Percentiles rank a stretch among this genome's conserved stretches.
Evolutionary conservation across 1,140 invertebrate species (phyloP).

Genomic region (Helicorthomorpha holstii): DNA sequence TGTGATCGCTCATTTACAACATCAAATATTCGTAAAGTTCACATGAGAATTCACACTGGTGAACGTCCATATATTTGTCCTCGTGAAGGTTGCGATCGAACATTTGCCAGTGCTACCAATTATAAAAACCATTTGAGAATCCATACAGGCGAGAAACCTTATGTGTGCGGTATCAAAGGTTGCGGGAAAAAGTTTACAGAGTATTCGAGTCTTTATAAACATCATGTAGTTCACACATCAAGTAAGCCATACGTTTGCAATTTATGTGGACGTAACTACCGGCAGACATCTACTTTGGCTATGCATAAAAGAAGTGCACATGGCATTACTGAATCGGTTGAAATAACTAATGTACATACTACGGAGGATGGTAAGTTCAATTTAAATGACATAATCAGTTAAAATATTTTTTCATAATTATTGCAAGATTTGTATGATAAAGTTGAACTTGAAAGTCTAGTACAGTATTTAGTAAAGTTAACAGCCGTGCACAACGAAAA

Average conservation of each 20-base stretch:
- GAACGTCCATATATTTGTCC: slow-evolving; percentile 32
- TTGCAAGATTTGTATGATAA: too few species aligned
- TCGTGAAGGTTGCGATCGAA: slow-evolving; percentile 24
- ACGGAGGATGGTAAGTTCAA: too few species aligned
- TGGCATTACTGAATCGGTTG: slow-evolving; percentile 17
- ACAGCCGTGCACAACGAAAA: too few species aligned
- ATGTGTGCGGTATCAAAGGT: slow-evolving; percentile 32
- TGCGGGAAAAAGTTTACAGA: slow-evolving; percentile 53
- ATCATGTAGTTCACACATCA: slow-evolving; percentile 46
- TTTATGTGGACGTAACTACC: slow-evolving; percentile 38
- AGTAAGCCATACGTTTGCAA: slow-evolving; percentile 40
- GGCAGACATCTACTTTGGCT: slow-evolving; percentile 40
- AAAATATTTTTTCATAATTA: too few species aligned
- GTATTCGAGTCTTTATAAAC: slow-evolving; percentile 56
- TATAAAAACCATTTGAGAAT: slow-evolving; percentile 43
- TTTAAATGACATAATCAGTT: too few species aligned
- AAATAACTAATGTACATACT: too few species aligned
- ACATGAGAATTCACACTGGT: slow-evolving; percentile 28
- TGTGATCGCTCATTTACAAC: slow-evolving; percentile 52
- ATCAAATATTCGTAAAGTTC: slow-evolving; percentile 51
- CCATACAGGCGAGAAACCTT: slow-evolving; percentile 29
- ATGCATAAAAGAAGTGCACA: slow-evolving; percentile 38
- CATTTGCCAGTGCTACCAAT: slow-evolving; percentile 48
- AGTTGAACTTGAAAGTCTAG: not conserved
- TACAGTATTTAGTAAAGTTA: too few species aligned